These are phyloP conservation scores for Caenorhabditis doughertyi DNA, from an alignment of 2,888 invertebrate genomes.

Conservation along the genomic window DNA sequence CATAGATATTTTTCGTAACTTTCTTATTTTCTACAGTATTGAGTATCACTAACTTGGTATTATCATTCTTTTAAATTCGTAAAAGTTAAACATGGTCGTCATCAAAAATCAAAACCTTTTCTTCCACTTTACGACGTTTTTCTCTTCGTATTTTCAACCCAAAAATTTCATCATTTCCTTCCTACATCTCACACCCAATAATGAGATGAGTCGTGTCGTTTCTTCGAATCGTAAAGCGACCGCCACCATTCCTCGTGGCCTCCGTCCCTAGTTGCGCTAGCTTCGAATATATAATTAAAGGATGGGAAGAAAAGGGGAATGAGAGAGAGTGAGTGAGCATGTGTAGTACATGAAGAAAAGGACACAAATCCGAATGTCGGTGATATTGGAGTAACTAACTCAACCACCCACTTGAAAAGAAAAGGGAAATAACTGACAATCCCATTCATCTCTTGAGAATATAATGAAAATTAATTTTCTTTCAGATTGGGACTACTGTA, in stretches of 20 bases:
- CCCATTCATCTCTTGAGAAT: not conserved
- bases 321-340: slow-evolving; percentile 25
- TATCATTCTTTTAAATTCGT: slow-evolving; percentile 3
- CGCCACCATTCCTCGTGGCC: slow-evolving; percentile 29
- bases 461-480: slow-evolving; percentile 23
- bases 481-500: slow-evolving; percentile 81
- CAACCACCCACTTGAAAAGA: slow-evolving; percentile 23
- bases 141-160: slow-evolving; percentile 15
- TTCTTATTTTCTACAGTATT: not conserved
- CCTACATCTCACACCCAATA: slow-evolving; percentile 56
- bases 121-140: slow-evolving; percentile 15
- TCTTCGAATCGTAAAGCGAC: slow-evolving; percentile 62
- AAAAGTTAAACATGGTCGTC: slow-evolving; percentile 31
- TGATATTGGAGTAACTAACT: slow-evolving; percentile 35
- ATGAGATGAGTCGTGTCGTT: slow-evolving; percentile 63
- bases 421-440: slow-evolving; percentile 9
- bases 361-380: slow-evolving; percentile 33
- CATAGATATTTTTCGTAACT: no score
- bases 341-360: slow-evolving; percentile 52
- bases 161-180: slow-evolving; percentile 54
- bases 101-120: slow-evolving; percentile 15
- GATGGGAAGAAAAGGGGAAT: slow-evolving; percentile 29
- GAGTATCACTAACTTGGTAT: not conserved
- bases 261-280: slow-evolving; percentile 12
- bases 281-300: slow-evolving; percentile 61